Base-by-base conservation (phyloP, 2,113 vertebrate species). In the Connochaetes taurinus region DNA sequence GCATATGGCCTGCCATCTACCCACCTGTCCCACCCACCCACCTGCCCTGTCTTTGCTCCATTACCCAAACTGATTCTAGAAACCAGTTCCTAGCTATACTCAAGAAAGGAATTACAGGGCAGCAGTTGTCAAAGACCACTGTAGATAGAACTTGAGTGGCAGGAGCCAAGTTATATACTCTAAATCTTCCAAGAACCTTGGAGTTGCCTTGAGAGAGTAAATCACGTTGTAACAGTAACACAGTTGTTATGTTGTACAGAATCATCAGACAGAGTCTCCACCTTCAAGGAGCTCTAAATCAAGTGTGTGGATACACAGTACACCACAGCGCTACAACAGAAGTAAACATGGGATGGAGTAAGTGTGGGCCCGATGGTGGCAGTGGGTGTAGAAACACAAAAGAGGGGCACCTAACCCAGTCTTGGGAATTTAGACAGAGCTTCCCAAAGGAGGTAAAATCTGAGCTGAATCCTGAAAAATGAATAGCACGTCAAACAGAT, bases 391-490 rank as follows among this genome's bases (percentile, higher is more conserved):
- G 57, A 94, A 94, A 33, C 36, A 90, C 36, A 88, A 96, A 53
- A 84, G 13, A 80, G 33, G 36, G 50, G 10, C 15, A 95, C 14
- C 36, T 94, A 88, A 81, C 8, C 64, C 60, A 47, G 33, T 76
- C 36, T 91, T 93, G 64, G 13, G 29, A 87, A 87, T 95, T 94
- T 62, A 76, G 31, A 95, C 60, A 86, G 74, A 36, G 11, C 15
- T 43, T 87, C 50, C 43, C 53, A 33, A 31, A 93, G 31, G 55
- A 89, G 29, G 33, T 43, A 86, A 94, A 74, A 74, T 53, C 40
- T 33, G 25, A 87, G 47, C 47, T 92, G 58, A 95, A 94, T 82
- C 62, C 88, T 95, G 80, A 62, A 95, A 81, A 92, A 50, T 83
- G 60, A 86, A 45, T 50, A 93, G 53, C 87, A 87, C 8, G 53